Percentiles rank a stretch among this genome's conserved stretches.
Evolutionary conservation across 2,797 vertebrate genomes (phyloP).

Genomic region (Cebuella pygmaea): DNA sequence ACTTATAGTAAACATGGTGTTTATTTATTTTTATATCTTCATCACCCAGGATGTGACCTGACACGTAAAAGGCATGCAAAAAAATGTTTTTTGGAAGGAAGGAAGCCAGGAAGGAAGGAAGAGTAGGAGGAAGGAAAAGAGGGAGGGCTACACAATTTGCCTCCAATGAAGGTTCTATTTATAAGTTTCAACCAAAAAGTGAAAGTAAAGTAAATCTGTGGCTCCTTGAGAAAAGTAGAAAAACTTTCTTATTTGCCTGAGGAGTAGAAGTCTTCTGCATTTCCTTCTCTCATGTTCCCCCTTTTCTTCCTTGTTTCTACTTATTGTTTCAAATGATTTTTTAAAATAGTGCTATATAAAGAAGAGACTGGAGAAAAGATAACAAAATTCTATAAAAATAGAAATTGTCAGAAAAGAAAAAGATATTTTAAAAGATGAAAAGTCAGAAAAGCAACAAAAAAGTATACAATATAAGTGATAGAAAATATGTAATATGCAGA

Average conservation of each 20-base stretch:
- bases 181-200: constrained; percentile 6
- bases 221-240: not conserved
- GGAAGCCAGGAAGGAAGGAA: not conserved
- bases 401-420: constrained; percentile 7
- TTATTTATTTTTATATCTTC: constrained; percentile 15
- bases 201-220: not conserved
- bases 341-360: not conserved
- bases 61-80: not conserved
- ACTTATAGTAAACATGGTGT: not conserved
- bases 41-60: not conserved
- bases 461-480: not conserved
- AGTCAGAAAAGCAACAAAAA: not conserved
- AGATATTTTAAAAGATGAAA: not conserved
- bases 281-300: not conserved
- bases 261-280: not conserved
- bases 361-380: not conserved
- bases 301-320: not conserved
- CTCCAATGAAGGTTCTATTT: not conserved
- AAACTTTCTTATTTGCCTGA: not conserved
- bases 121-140: rapidly evolving
- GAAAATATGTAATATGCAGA: not conserved
- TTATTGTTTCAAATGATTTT: not conserved
- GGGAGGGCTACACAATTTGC: not conserved
- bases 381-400: not conserved
- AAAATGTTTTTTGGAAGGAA: not conserved